phyloP scores from a whole-genome alignment of 2,797 vertebrate genomes.

The Hoplostethus atlanticus region DNA sequence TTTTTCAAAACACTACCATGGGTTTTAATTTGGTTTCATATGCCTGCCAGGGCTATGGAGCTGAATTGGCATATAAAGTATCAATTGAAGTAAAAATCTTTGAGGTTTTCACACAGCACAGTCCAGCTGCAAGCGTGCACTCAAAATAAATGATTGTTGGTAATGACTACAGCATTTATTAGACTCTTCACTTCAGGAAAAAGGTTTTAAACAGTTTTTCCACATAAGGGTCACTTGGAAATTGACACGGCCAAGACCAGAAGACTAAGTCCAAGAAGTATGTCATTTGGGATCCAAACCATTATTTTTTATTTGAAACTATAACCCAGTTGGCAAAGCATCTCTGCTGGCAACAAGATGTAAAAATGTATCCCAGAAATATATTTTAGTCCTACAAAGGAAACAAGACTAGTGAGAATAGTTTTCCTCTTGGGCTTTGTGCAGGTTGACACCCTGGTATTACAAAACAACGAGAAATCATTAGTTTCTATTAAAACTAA shows the following conservation, averaged over 20 bases:
- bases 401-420: slow-evolving; percentile 22
- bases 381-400: slow-evolving; percentile 3
- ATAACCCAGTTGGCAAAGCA: background rate
- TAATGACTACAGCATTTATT: no score
- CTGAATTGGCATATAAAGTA: no score
- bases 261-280: background rate
- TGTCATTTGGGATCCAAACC: background rate
- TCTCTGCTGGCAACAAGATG: background rate
- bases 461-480: no score
- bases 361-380: background rate
- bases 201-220: background rate
- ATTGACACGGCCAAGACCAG: background rate
- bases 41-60: no score
- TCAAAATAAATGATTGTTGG: background rate
- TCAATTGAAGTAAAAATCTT: no score
- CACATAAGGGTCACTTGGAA: background rate
- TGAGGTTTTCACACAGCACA: background rate
- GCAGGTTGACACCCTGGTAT: no score
- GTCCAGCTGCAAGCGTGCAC: background rate
- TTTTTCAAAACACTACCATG: background rate
- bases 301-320: slow-evolving; percentile 1
- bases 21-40: no score
- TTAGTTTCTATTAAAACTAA: no score
- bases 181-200: background rate
- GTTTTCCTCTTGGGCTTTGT: background rate